Evolutionary conservation across 2,797 vertebrate species (phyloP).

Genomic region (Fistularia commersonii): DNA sequence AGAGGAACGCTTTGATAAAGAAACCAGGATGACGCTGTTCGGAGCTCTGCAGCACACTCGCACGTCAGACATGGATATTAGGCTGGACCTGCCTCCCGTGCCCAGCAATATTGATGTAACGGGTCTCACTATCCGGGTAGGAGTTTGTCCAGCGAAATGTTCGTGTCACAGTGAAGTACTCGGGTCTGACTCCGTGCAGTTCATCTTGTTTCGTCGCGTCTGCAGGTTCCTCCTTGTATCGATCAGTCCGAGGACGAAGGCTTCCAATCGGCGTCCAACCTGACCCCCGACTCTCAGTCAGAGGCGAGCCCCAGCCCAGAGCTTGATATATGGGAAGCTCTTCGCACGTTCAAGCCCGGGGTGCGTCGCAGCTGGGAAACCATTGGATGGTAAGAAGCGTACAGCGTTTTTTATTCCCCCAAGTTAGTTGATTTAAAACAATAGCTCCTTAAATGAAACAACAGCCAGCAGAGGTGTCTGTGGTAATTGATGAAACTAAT

Average conservation of each 20-base stretch:
- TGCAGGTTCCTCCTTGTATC: slow-evolving; percentile 86
- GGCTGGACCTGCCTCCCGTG: slow-evolving; percentile 87
- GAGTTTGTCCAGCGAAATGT: neutral
- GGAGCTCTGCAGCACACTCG: slow-evolving; percentile 91
- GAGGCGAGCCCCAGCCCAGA: slow-evolving; percentile 87
- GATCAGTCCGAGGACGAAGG: slow-evolving; percentile 98
- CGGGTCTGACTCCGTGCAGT: neutral
- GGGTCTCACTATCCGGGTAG: slow-evolving; percentile 89
- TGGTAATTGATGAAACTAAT: no score
- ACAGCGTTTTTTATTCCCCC: neutral
- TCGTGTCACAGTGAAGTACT: neutral
- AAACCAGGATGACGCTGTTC: slow-evolving; percentile 87
- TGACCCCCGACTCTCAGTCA: slow-evolving; percentile 96
- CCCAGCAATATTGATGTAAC: slow-evolving; percentile 90
- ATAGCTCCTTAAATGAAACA: no score
- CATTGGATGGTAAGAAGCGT: slow-evolving; percentile 84
- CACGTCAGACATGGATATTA: slow-evolving; percentile 88
- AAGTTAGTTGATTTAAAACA: neutral
- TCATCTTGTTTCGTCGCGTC: neutral
- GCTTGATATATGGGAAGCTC: slow-evolving; percentile 89
- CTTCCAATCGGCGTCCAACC: slow-evolving; percentile 94
- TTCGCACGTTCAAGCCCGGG: slow-evolving; percentile 83
- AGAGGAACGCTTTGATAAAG: slow-evolving; percentile 89
- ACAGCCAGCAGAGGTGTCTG: no score
- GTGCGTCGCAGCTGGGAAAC: slow-evolving; percentile 92